Conservation (phyloP, 2,797 vertebrate genomes). For the Chiroxiphia lanceolata region DNA sequence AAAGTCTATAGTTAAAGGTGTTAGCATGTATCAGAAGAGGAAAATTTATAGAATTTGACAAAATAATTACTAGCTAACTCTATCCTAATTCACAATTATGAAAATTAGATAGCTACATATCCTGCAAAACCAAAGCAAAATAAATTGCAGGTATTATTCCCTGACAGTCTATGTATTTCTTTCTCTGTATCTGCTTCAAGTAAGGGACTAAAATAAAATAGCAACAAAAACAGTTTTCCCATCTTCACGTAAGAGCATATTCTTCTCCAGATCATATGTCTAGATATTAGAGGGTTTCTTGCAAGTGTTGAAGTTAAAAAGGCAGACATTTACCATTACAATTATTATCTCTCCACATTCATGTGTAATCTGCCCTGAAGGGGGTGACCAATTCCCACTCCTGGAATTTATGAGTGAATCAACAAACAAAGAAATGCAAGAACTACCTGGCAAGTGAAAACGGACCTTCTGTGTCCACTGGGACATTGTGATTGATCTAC, state of each 20-base stretch:
- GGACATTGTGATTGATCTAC: background rate
- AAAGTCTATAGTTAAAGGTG: background rate
- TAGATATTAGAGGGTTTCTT: background rate
- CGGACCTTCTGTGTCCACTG: background rate
- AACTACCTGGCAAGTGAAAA: background rate
- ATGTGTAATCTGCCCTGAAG: background rate
- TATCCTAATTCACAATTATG: background rate
- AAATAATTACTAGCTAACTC: background rate
- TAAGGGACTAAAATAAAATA: background rate
- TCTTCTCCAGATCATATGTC: slow-evolving; percentile 19
- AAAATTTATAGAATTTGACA: background rate
- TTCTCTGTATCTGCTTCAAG: background rate
- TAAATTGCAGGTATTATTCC: background rate
- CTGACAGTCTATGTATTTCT: background rate
- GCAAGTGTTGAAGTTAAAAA: background rate
- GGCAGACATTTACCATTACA: background rate
- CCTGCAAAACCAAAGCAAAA: background rate
- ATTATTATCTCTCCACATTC: background rate
- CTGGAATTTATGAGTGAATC: background rate
- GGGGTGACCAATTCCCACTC: background rate
- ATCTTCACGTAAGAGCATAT: background rate
- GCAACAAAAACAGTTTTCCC: background rate
- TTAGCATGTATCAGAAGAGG: background rate
- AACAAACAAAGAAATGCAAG: background rate
- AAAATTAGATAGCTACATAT: background rate